Base-by-base conservation (phyloP, 2,797 vertebrate genomes). In the Hypotaenidia okinawae region DNA sequence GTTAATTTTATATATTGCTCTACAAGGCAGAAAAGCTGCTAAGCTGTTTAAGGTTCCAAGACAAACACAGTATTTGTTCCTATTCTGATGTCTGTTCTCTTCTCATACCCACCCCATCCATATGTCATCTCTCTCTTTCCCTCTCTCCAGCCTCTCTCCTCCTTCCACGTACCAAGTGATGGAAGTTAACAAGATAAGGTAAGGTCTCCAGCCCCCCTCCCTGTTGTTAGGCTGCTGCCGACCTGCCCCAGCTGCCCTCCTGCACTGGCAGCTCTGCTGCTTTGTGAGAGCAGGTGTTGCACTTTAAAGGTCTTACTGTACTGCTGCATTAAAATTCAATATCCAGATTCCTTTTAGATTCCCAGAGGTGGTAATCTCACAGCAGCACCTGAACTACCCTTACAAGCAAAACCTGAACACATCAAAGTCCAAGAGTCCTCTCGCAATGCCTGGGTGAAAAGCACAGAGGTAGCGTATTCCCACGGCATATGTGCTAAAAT, bases 231-330 rank as follows among this genome's bases (percentile, higher is more conserved):
- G 13, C 30, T 63, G 9, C 30, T 66, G 43, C 62, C 77, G 62
- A 33, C 13, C 33, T 58, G 30, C 41, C 63, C 23, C 43, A 33
- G 49, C 28, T 68, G 45, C 33, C 47, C 27, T 54, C 64, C 41
- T 13, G n/a, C 9, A 18, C 37, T 62, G 52, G 47, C n/a, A 66
- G 33, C 49, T 45, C 66, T 43, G 78, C 27, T 61, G 67, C 27
- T 84, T 43, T 47, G 11, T 5, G 10, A 37, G 16, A 5, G 24
- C 9, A 22, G 27, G 0, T 59, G 35, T 32, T 75, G 58, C 2
- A 1, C 41, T 63, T 13, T 35, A 73, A 79, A 73, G 7, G 7
- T 69, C 67, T 73, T 0, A 0, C 10, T 84, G 9, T 18, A 6
- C 3, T n/a, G 32, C n/a, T 35, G 21, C 10, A 25, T 72, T n/a